phyloP scores from a whole-genome alignment of 2,888 invertebrate species.

The Caenorhabditis sp. region DNA sequence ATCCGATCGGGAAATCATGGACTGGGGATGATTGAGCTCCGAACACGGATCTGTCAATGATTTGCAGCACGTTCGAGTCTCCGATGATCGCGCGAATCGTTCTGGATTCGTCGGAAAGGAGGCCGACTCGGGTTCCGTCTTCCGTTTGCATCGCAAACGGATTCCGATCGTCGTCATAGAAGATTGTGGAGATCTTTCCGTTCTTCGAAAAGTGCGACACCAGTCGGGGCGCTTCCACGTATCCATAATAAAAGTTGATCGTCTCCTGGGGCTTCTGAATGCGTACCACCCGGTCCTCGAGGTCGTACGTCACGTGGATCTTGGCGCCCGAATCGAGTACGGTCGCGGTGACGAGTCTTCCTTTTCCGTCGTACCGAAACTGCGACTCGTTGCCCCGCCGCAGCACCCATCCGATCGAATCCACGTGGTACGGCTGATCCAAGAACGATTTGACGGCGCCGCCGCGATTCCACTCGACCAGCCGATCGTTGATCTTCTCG shows the following conservation, averaged over 20 bases:
- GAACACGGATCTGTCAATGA: slow-evolving; percentile 29
- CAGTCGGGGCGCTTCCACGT: slow-evolving; percentile 20
- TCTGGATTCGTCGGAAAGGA: slow-evolving; percentile 45
- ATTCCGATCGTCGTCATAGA: slow-evolving; percentile 49
- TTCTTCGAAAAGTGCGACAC: slow-evolving; percentile 61
- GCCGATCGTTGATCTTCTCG: slow-evolving; percentile 53
- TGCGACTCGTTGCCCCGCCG: slow-evolving; percentile 15
- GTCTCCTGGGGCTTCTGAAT: slow-evolving; percentile 27
- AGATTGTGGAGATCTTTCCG: slow-evolving; percentile 49
- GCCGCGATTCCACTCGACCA: slow-evolving; percentile 60
- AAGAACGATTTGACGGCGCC: slow-evolving; percentile 57
- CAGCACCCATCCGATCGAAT: slow-evolving; percentile 42
- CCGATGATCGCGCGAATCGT: slow-evolving; percentile 42
- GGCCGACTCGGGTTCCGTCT: slow-evolving; percentile 50
- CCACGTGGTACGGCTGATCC: slow-evolving; percentile 41
- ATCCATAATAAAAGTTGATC: slow-evolving; percentile 54
- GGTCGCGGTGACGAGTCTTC: slow-evolving; percentile 35
- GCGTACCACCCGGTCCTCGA: slow-evolving; percentile 30
- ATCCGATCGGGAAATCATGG: slow-evolving; percentile 53
- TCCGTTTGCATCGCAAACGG: slow-evolving; percentile 51
- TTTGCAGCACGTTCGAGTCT: slow-evolving; percentile 28
- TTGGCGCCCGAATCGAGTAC: background rate
- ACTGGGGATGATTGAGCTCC: slow-evolving; percentile 15
- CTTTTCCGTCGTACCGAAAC: slow-evolving; percentile 58
- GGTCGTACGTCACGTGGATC: slow-evolving; percentile 24